A percentile compares a stretch with the other conserved stretches of the same genome.
These are phyloP conservation scores for Stomatorhinus ivindoensis DNA, from an alignment of 2,113 vertebrate species.

Conservation along the genomic window DNA sequence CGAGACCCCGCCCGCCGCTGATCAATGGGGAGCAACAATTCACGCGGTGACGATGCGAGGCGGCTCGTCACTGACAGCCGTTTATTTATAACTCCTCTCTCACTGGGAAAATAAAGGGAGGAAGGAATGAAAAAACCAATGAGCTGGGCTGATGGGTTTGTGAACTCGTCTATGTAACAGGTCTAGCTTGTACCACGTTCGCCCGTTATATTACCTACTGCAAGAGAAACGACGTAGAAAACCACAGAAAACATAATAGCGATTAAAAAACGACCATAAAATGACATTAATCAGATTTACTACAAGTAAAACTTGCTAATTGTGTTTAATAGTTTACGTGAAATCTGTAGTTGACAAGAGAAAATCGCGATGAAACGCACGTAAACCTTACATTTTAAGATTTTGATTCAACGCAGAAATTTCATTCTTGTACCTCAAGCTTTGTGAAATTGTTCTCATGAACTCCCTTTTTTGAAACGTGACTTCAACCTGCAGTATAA, in stretches of 20 bases:
- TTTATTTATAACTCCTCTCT: conserved; percentile 43
- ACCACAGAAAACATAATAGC: neutral
- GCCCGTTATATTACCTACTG: neutral
- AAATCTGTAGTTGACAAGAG: neutral
- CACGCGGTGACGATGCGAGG: conserved; percentile 20
- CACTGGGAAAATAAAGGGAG: conserved; percentile 16
- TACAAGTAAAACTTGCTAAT: neutral
- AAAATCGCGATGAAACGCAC: neutral
- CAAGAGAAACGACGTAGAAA: neutral
- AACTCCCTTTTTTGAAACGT: conserved; percentile 4
- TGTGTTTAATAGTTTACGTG: neutral
- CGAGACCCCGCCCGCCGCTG: conserved; percentile 25
- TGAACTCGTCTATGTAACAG: neutral
- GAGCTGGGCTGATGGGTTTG: neutral
- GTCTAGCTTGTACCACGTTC: neutral
- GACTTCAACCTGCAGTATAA: conserved; percentile 24
- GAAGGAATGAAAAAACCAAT: conserved; percentile 13
- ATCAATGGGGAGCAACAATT: conserved; percentile 49
- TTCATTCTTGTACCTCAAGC: neutral
- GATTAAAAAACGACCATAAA: neutral
- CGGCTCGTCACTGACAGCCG: conserved; percentile 25
- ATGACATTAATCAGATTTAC: neutral
- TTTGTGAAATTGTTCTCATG: neutral
- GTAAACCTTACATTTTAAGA: neutral
- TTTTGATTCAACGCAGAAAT: neutral